Conservation (phyloP, 2,113 vertebrate genomes). For the Microcebus lehilahytsara region DNA sequence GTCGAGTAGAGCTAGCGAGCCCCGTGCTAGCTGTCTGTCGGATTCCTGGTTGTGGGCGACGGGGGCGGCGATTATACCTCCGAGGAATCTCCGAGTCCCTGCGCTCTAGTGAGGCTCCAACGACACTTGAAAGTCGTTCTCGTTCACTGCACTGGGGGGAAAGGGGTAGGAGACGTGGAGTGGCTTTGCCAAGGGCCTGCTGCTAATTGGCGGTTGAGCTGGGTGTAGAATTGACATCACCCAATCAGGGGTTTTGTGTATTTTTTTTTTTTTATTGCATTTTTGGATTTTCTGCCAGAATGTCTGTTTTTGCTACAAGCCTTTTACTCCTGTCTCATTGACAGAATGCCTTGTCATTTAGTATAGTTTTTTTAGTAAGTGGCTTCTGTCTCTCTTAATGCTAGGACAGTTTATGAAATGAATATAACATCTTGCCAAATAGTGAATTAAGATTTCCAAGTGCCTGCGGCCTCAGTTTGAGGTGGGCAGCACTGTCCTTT, state of each 20-base stretch:
- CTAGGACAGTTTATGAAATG: not conserved
- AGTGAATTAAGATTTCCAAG: not conserved
- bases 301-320: not conserved
- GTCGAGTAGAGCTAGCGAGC: rapidly evolving
- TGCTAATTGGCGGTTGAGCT: rapidly evolving
- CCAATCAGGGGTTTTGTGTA: rapidly evolving
- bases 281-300: not conserved
- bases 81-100: rapidly evolving
- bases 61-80: rapidly evolving
- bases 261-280: not conserved
- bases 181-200: not conserved
- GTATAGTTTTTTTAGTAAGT: not conserved
- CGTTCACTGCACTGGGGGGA: not conserved
- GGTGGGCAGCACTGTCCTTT: not conserved
- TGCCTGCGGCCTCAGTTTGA: not conserved
- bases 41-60: rapidly evolving
- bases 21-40: rapidly evolving
- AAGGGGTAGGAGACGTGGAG: rapidly evolving
- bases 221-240: rapidly evolving
- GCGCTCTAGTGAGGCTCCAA: not conserved
- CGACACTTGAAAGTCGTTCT: too few relatives aligned
- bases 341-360: not conserved
- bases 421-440: not conserved
- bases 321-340: not conserved
- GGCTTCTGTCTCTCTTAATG: not conserved